Conservation (phyloP, 2,797 vertebrate genomes). For the Loris lydekkerianus region DNA sequence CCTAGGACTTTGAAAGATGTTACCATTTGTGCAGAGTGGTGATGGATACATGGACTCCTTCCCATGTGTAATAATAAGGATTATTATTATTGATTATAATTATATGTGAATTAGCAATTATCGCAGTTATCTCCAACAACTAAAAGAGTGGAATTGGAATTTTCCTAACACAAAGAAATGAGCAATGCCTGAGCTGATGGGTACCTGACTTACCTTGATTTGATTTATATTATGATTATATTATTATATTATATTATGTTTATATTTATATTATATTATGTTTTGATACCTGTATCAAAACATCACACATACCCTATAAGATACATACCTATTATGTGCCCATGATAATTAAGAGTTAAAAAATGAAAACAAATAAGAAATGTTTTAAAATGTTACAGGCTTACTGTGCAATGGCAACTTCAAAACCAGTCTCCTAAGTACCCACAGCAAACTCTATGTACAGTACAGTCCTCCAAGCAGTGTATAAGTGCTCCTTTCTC, state of each 20-base stretch:
- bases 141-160: background rate
- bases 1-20: background rate
- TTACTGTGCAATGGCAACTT: background rate
- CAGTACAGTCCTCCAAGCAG: too few species aligned
- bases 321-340: background rate
- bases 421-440: background rate
- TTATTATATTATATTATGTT: too few species aligned
- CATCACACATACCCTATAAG: background rate
- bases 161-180: background rate
- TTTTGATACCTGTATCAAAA: background rate
- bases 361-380: background rate
- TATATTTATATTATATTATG: too few species aligned
- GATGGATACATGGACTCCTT: background rate
- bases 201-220: background rate
- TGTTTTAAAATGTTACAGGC: background rate
- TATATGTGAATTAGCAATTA: background rate
- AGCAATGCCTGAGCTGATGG: background rate
- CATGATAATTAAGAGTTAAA: background rate
- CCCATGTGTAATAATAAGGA: too few species aligned
- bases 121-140: background rate
- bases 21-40: background rate
- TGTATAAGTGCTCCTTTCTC: too few species aligned
- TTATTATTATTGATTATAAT: background rate
- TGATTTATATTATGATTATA: background rate
- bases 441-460: background rate